Percentiles rank a stretch among this genome's conserved stretches.
phyloP scores from a whole-genome alignment of 1,140 invertebrate species.

The Drosophila murphyi region DNA sequence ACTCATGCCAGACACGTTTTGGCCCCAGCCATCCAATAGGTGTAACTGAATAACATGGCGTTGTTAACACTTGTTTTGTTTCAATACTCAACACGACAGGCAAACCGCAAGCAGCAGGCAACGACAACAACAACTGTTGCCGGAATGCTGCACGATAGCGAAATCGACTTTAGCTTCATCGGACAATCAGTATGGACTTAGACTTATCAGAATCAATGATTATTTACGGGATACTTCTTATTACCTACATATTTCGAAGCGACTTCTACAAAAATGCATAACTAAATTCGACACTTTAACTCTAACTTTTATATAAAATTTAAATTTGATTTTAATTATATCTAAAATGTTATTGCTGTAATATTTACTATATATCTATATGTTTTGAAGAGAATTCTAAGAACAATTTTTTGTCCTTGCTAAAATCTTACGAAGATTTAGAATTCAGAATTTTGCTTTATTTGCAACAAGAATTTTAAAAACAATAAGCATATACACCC shows the following conservation, averaged over 20 bases:
- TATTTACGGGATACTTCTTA: background rate
- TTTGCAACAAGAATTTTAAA: no score
- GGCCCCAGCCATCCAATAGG: constrained; percentile 56
- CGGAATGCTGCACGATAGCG: constrained; percentile 3
- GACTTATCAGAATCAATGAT: background rate
- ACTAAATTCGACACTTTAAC: no score
- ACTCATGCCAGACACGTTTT: constrained; percentile 75
- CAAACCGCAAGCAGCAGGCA: background rate
- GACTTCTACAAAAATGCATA: background rate
- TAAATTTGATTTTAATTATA: no score
- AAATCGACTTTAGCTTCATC: constrained; percentile 1
- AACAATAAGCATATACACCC: background rate
- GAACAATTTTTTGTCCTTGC: no score
- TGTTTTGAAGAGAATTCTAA: background rate
- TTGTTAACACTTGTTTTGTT: constrained; percentile 64
- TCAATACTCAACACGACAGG: constrained; percentile 44
- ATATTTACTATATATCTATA: background rate
- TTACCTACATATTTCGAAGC: background rate
- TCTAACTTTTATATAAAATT: no score
- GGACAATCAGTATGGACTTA: background rate
- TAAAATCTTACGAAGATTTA: no score
- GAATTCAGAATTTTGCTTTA: no score
- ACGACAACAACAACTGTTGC: constrained; percentile 16
- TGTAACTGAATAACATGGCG: constrained; percentile 36
- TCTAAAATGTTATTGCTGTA: no score